Evolutionary conservation across 2,888 invertebrate species (phyloP).

Genomic region (Andrena dorsata): DNA sequence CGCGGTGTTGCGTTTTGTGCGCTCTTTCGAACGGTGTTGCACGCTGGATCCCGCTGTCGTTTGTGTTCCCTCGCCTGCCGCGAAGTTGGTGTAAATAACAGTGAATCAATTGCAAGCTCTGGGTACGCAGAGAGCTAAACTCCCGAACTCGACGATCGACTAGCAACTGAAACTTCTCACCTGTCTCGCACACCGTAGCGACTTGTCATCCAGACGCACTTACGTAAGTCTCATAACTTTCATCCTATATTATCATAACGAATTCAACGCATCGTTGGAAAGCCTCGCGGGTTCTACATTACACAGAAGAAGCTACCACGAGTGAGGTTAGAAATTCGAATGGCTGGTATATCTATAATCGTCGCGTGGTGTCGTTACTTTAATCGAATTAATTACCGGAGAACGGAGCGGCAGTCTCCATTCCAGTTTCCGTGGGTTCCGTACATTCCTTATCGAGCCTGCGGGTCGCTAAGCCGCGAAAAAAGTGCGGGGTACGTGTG

Average conservation of each 20-base stretch:
- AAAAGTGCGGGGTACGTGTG: not conserved
- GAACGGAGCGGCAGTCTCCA: no score
- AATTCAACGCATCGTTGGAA: not conserved
- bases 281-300: not conserved
- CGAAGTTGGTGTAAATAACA: slow-evolving; percentile 20
- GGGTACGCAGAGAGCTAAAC: not conserved
- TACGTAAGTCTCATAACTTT: slow-evolving; percentile 60
- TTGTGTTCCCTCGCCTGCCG: not conserved
- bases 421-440: not conserved
- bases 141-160: not conserved
- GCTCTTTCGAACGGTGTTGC: slow-evolving; percentile 11
- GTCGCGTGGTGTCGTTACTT: not conserved
- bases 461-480: not conserved
- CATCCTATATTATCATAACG: not conserved
- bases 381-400: no score
- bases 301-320: not conserved
- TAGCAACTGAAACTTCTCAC: not conserved
- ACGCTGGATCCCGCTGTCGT: slow-evolving; percentile 36
- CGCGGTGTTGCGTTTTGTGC: not conserved
- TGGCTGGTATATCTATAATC: slow-evolving; percentile 26
- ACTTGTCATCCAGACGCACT: slow-evolving; percentile 37
- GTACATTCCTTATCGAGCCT: not conserved
- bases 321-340: not conserved
- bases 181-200: slow-evolving; percentile 19
- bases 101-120: slow-evolving; percentile 18